Evolutionary conservation across 2,797 vertebrate genomes (phyloP).

Genomic region (Mycteria americana): DNA sequence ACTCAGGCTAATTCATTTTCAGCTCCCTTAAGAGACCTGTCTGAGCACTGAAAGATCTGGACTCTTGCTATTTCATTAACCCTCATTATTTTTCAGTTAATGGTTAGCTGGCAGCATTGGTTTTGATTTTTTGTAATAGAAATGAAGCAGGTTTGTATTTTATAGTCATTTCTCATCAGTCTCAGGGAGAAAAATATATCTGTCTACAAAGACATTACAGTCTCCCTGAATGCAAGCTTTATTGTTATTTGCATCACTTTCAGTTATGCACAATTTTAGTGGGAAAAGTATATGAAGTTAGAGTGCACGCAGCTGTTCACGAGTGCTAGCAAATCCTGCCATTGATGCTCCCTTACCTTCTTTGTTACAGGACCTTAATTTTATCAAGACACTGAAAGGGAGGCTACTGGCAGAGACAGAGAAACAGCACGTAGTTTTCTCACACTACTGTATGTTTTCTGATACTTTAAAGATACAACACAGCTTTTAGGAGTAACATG

Average conservation of each 20-base stretch:
- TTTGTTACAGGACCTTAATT: constrained; percentile 21
- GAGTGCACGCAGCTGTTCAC: neutral
- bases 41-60: constrained; percentile 70
- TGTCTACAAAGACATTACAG: neutral
- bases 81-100: constrained; percentile 67
- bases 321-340: neutral
- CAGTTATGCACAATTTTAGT: constrained; percentile 24
- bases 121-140: neutral
- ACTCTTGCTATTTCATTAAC: constrained; percentile 69
- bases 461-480: constrained; percentile 29
- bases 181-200: neutral
- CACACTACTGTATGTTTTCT: neutral
- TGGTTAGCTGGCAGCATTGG: constrained; percentile 59
- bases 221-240: neutral
- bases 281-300: neutral
- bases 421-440: neutral
- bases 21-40: constrained; percentile 70
- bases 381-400: neutral
- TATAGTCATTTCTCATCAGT: constrained; percentile 48
- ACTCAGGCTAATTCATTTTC: constrained; percentile 71
- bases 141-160: constrained; percentile 38
- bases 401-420: neutral
- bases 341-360: constrained; percentile 1
- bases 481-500: constrained; percentile 2
- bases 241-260: constrained; percentile 50